Base-by-base conservation (phyloP, 2,113 vertebrate species). In the Pachypanchax playfairii region DNA sequence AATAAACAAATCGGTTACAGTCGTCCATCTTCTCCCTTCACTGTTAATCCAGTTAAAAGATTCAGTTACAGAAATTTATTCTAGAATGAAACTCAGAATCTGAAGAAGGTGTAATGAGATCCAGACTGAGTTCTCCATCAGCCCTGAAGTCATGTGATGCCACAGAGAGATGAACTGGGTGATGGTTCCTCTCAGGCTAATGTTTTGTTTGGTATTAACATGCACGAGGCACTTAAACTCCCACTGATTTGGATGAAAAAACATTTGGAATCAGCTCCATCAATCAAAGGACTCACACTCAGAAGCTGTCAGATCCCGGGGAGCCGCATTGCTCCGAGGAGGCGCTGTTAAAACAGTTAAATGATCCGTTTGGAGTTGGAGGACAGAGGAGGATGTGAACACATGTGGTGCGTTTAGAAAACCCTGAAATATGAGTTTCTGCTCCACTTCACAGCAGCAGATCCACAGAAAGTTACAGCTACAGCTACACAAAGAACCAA, bases 141-240 rank as follows among this genome's bases (percentile, higher is more conserved):
- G n/a, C 56, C 67, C 80, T 21, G 76, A 77, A 89, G 83, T 85
- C 75, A 67, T 83, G 79, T 51, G 71, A 81, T 42, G 71, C 54
- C 61, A 46, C 47, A n/a, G 70, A 80, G 84, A 83, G 85, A 87
- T 87, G 85, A 90, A n/a, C n/a, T n/a, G n/a, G n/a, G 77, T 81
- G 85, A 90, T 90, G 88, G 82, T 75, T 62, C 61, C 59, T 82
- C 31, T 65, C 64, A 82, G 85, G 81, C 75, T 90, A 90, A 92
- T 90, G 90, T 89, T 88, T 83, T 89, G 85, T 90, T 87, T 88
- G 81, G 81, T 90, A 91, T 91, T 92, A 91, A 87, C 79, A 90
- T 91, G 86, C 85, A 77, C 58, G 0, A 80, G 67, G 83, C 88
- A 88, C 80, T 90, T 89, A 73, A 87, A 86, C 91, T 89, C 91